phyloP scores from a whole-genome alignment of 2,113 vertebrate species.

The Phaethornis superciliosus region DNA sequence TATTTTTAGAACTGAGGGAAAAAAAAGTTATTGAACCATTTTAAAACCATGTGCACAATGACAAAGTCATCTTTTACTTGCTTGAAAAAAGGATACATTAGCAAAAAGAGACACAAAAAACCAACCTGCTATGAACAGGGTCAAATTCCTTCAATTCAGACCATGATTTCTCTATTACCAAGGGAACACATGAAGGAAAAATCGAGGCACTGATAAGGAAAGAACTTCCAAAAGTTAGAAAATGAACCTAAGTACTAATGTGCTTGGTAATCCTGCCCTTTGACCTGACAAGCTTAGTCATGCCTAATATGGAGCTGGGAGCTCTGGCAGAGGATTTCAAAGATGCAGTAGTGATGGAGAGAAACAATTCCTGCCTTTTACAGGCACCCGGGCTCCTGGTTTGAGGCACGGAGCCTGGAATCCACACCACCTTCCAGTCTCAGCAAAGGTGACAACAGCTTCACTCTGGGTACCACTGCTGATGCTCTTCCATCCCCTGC shows the following conservation, averaged over 20 bases:
- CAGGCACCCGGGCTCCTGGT: not conserved
- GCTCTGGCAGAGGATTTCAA: not conserved
- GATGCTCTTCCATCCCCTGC: not conserved
- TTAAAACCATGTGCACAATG: not conserved
- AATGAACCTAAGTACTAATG: not conserved
- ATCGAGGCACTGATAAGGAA: not conserved
- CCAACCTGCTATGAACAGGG: not conserved
- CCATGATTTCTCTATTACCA: not conserved
- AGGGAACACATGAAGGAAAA: not conserved
- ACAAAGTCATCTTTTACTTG: not conserved
- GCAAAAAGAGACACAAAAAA: not conserved
- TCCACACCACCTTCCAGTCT: accelerated
- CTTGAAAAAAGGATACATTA: not conserved
- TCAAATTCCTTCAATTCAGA: not conserved
- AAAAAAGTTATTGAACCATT: not conserved
- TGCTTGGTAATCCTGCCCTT: not conserved
- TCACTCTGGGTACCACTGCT: not conserved
- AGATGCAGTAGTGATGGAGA: not conserved
- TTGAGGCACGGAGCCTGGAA: not conserved
- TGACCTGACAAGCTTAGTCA: not conserved
- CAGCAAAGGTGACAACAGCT: not conserved
- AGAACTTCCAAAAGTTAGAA: not conserved
- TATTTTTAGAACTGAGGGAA: not conserved
- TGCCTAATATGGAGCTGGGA: not conserved
- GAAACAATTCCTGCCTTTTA: not conserved